Evolutionary conservation across 2,888 invertebrate species (phyloP), one percentile per base, ranked within the genome.

Genomic region (Odontocolon sp.): DNA sequence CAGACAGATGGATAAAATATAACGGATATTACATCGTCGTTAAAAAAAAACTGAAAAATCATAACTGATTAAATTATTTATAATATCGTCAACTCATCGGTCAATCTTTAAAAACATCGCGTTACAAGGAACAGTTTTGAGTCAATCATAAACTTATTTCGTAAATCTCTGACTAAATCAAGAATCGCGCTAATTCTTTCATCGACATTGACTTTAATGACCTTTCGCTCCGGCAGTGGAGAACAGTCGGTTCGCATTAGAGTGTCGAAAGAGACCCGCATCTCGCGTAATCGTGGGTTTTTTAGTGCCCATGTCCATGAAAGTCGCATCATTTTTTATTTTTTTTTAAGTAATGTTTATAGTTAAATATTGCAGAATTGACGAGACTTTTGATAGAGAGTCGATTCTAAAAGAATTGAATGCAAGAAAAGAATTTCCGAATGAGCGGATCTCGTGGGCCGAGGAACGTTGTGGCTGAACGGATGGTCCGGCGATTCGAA

Each of bases 401-500:
- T n/a, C n/a, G 26, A 14, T 21, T 11, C 21, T 28, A 28, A 28
- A 6, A 18, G 3, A 21, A 3, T 38, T 21, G 38, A 40, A 14
- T 31, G 36, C 14, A 1, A 28, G n/a, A 47, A 26, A 50, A 28
- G 8, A 45, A 54, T 61, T 68, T 73, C 47, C 38, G 42, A 52
- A 72, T 42, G 57, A 66, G 31, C 66, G 66, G 66, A 31, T 74
- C 68, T 47, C 64, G 66, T 61, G 70, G 70, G 38, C 52, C 63
- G 57, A 40, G 26, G n/a, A 8, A 11, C 36, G 56, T 28, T 59
- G 54, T 52, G 59, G 31, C 33, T 47, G 68, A 28, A 38, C 68
- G 68, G 63, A 63, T 57, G 68, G 54, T 50, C 38, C 50, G 70
- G 61, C 42, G 23, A 9, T 31, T 36, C 50, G 26, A 50, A 11